These are phyloP conservation scores for Rhincodon typus DNA, from an alignment of 2,797 vertebrate species.

Conservation along the genomic window DNA sequence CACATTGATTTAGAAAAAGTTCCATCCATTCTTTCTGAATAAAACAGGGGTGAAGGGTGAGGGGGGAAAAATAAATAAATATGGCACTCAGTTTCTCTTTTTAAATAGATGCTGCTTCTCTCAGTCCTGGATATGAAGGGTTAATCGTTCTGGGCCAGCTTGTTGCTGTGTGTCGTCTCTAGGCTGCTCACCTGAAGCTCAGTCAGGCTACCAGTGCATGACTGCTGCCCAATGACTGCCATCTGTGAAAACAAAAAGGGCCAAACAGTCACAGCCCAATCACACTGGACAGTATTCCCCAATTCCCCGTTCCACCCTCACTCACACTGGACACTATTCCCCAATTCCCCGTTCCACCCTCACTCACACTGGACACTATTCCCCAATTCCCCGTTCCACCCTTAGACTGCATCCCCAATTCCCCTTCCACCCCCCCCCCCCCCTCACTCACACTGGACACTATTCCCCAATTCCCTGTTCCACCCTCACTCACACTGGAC, in stretches of 20 bases:
- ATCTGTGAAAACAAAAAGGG: slow-evolving; percentile 56
- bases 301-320: too few species aligned
- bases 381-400: too few species aligned
- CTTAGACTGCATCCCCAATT: too few species aligned
- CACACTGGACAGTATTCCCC: not conserved
- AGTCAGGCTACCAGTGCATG: slow-evolving; percentile 80
- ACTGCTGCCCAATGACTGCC: slow-evolving; percentile 96
- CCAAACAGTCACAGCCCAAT: not conserved
- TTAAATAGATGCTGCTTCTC: slow-evolving; percentile 14
- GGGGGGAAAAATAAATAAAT: slow-evolving; percentile 37
- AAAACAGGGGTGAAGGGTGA: slow-evolving; percentile 1
- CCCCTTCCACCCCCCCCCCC: too few species aligned
- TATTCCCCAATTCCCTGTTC: not conserved
- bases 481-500: not conserved
- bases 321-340: not conserved
- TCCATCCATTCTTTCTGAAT: slow-evolving; percentile 30
- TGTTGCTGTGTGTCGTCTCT: slow-evolving; percentile 76
- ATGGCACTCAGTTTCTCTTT: slow-evolving; percentile 25
- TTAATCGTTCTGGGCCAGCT: slow-evolving; percentile 71
- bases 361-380: not conserved
- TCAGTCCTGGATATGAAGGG: slow-evolving; percentile 13
- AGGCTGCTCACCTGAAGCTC: slow-evolving; percentile 94
- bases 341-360: not conserved
- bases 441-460: not conserved
- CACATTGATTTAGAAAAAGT: slow-evolving; percentile 32